A percentile compares a stretch with the other conserved stretches of the same genome.
These are phyloP conservation scores for Scolopax mira DNA, from an alignment of 2,113 vertebrate species.

Conservation along the genomic window DNA sequence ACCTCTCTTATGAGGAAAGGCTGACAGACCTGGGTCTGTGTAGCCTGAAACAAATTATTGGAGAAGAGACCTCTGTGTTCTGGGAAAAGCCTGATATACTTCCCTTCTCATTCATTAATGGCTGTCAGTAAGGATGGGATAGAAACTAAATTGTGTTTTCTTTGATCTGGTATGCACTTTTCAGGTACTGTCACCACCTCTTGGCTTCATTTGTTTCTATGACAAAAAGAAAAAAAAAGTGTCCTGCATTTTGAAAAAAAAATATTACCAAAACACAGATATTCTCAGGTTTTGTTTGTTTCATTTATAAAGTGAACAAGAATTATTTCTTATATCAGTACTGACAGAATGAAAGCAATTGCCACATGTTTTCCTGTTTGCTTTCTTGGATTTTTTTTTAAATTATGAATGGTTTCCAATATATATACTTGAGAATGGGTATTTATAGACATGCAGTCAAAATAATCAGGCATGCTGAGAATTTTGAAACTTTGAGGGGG, in stretches of 20 bases:
- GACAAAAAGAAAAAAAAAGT: rapidly evolving
- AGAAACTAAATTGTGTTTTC: not conserved
- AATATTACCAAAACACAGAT: not conserved
- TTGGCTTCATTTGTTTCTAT: not conserved
- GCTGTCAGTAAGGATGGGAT: not conserved
- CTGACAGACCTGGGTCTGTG: too few species aligned
- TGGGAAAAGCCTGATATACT: not conserved
- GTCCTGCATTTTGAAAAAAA: not conserved
- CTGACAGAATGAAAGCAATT: not conserved
- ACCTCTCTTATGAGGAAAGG: too few species aligned
- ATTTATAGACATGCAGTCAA: not conserved
- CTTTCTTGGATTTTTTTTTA: not conserved
- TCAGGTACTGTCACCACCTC: not conserved
- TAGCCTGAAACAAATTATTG: not conserved
- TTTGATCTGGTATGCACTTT: rapidly evolving
- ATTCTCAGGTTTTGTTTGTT: not conserved
- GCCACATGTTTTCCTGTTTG: not conserved
- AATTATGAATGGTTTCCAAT: not conserved
- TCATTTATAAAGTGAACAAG: not conserved
- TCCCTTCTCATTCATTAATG: not conserved
- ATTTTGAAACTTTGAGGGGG: not conserved
- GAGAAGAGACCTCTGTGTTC: not conserved
- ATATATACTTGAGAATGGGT: not conserved
- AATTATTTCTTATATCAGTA: not conserved
- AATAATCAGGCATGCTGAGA: not conserved